Evolutionary conservation across 2,888 invertebrate species (phyloP).

Genomic region (Parochlus steinenii): DNA sequence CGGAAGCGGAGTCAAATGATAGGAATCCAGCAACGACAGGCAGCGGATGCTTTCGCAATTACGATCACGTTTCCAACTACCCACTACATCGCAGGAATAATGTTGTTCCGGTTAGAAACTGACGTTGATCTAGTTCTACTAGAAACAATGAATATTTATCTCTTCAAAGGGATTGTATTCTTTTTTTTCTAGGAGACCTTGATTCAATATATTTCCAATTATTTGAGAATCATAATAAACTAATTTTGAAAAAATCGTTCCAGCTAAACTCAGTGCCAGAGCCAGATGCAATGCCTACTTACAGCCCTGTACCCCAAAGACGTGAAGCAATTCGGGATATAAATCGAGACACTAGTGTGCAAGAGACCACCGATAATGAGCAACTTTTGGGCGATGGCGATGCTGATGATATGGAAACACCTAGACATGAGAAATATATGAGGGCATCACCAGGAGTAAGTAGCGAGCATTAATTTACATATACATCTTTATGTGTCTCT

Average conservation of each 20-base stretch:
- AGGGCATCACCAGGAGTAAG: conserved; percentile 10
- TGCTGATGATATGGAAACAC: background rate
- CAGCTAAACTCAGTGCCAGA: conserved; percentile 23
- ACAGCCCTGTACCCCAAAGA: conserved; percentile 24
- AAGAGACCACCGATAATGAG: conserved; percentile 8
- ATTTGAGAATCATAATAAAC: too few relatives aligned
- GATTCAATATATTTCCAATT: too few relatives aligned
- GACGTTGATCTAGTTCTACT: too few relatives aligned
- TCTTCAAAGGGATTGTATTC: too few relatives aligned
- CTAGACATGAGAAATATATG: conserved; percentile 4
- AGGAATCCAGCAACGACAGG: conserved; percentile 55
- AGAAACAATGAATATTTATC: too few relatives aligned
- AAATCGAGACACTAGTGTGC: conserved; percentile 8
- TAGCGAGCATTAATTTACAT: too few relatives aligned
- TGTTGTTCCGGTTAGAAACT: too few relatives aligned
- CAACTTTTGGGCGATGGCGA: conserved; percentile 5
- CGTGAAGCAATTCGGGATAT: conserved; percentile 20
- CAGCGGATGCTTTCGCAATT: conserved; percentile 62
- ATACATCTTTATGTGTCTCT: too few relatives aligned
- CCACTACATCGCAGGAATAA: conserved; percentile 7
- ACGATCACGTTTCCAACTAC: conserved; percentile 52
- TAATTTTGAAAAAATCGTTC: too few relatives aligned
- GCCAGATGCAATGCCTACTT: conserved; percentile 29
- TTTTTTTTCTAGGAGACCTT: too few relatives aligned
- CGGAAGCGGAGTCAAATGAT: conserved; percentile 40